Conservation (phyloP, 1,140 invertebrate species). For the Drosophila tani region DNA sequence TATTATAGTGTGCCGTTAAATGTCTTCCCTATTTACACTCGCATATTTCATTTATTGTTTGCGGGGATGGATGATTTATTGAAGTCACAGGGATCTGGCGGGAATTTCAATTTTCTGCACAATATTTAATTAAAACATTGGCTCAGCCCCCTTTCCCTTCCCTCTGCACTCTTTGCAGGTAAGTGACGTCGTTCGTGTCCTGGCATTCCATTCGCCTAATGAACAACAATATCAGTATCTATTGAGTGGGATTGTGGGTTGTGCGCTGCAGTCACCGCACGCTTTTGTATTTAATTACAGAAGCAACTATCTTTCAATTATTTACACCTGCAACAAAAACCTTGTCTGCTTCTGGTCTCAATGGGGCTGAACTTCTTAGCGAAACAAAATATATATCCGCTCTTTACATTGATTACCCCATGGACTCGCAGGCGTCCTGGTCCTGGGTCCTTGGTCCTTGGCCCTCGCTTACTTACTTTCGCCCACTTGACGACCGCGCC, state of each 20-base stretch:
- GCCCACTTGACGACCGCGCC: slow-evolving; percentile 83
- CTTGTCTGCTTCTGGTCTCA: slow-evolving; percentile 43
- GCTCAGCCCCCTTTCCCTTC: slow-evolving; percentile 16
- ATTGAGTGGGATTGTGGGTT: slow-evolving; percentile 10
- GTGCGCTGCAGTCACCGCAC: slow-evolving; percentile 37
- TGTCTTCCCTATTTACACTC: slow-evolving; percentile 51
- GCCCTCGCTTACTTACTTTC: slow-evolving; percentile 56
- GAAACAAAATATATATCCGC: slow-evolving; percentile 83
- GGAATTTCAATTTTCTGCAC: slow-evolving; percentile 67
- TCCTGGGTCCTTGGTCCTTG: slow-evolving; percentile 18
- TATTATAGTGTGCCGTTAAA: slow-evolving; percentile 55
- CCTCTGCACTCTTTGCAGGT: slow-evolving; percentile 55
- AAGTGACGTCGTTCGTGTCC: slow-evolving; percentile 56
- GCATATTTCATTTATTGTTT: slow-evolving; percentile 70
- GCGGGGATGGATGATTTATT: slow-evolving; percentile 79
- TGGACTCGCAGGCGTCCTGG: slow-evolving; percentile 15
- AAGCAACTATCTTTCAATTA: slow-evolving; percentile 84
- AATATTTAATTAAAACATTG: slow-evolving; percentile 78
- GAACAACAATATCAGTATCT: slow-evolving; percentile 60
- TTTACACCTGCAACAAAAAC: slow-evolving; percentile 81
- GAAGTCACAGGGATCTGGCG: slow-evolving; percentile 70
- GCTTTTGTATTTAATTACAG: slow-evolving; percentile 80
- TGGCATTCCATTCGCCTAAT: slow-evolving; percentile 68
- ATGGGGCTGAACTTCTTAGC: slow-evolving; percentile 68
- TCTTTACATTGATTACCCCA: slow-evolving; percentile 82